Percentiles rank a stretch among this genome's conserved stretches.
Evolutionary conservation across 2,113 vertebrate species (phyloP).

Genomic region (Poeciliopsis prolifica): DNA sequence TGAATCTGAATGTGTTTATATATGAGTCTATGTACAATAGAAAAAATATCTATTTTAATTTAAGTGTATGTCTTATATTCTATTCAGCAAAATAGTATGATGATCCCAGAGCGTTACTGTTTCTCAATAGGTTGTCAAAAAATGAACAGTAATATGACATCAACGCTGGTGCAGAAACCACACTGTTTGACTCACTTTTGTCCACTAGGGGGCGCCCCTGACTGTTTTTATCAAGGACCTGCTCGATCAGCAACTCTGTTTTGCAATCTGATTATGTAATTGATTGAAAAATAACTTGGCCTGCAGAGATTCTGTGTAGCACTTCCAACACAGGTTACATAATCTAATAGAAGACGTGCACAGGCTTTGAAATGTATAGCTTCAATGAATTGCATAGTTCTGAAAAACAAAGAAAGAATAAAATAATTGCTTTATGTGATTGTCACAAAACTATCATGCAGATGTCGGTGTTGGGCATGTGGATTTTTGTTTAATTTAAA

Average conservation of each 20-base stretch:
- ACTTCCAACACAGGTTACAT: not conserved
- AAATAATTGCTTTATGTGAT: not conserved
- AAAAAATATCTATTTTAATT: not conserved
- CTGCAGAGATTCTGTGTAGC: not conserved
- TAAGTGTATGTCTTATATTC: not conserved
- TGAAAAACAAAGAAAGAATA: not conserved
- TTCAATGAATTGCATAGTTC: not conserved
- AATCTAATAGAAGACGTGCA: not conserved
- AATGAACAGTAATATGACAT: not conserved
- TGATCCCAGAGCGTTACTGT: too few species aligned
- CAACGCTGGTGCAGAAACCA: not conserved
- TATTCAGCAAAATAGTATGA: too few species aligned
- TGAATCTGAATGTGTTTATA: too few species aligned
- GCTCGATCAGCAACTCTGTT: constrained; percentile 1
- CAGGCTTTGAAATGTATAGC: not conserved
- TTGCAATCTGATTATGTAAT: constrained; percentile 3
- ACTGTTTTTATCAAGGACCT: not conserved
- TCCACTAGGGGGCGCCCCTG: constrained; percentile 48
- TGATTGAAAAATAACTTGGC: not conserved
- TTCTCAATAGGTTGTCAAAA: too few species aligned
- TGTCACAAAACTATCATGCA: not conserved
- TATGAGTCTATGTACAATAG: too few species aligned
- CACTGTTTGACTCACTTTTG: not conserved
- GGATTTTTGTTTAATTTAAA: not conserved
- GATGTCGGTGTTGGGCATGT: not conserved